These are phyloP conservation scores for Hyles euphorbiae DNA, from an alignment of 1,140 invertebrate species.

Conservation along the genomic window DNA sequence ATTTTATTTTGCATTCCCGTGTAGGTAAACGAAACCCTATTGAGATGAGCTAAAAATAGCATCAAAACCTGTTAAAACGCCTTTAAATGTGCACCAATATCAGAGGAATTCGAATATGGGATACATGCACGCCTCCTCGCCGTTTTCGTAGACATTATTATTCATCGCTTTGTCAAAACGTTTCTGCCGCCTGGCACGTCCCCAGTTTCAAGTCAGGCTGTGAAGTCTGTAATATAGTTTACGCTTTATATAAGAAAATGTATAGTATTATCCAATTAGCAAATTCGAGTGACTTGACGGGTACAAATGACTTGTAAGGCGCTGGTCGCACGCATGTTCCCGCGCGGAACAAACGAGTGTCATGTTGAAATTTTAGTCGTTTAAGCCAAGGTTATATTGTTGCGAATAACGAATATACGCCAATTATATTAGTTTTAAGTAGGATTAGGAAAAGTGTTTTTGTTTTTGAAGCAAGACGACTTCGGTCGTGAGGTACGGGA, in stretches of 20 bases:
- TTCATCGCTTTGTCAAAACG: too few species aligned
- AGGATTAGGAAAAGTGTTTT: too few species aligned
- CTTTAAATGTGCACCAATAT: neutral
- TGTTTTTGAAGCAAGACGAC: too few species aligned
- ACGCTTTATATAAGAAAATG: neutral
- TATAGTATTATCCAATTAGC: conserved; percentile 3
- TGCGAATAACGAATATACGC: neutral
- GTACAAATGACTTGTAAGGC: conserved; percentile 29
- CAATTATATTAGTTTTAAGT: too few species aligned
- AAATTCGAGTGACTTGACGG: conserved; percentile 9
- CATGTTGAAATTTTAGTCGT: conserved; percentile 19
- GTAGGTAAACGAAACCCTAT: too few species aligned
- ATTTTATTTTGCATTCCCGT: too few species aligned
- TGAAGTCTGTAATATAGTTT: conserved; percentile 34
- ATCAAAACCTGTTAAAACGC: too few species aligned
- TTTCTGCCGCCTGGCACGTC: neutral
- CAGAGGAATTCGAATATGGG: neutral
- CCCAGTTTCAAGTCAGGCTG: conserved; percentile 39
- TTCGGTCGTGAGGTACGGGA: too few species aligned
- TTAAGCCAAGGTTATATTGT: conserved; percentile 4
- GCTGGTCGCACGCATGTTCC: conserved; percentile 51
- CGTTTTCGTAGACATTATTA: too few species aligned
- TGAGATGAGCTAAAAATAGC: too few species aligned
- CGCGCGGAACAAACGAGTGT: conserved; percentile 19
- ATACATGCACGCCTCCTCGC: too few species aligned